Percentiles rank a stretch among this genome's conserved stretches.
These are phyloP conservation scores for Antechinus flavipes DNA, from an alignment of 2,113 vertebrate genomes.

Conservation along the genomic window DNA sequence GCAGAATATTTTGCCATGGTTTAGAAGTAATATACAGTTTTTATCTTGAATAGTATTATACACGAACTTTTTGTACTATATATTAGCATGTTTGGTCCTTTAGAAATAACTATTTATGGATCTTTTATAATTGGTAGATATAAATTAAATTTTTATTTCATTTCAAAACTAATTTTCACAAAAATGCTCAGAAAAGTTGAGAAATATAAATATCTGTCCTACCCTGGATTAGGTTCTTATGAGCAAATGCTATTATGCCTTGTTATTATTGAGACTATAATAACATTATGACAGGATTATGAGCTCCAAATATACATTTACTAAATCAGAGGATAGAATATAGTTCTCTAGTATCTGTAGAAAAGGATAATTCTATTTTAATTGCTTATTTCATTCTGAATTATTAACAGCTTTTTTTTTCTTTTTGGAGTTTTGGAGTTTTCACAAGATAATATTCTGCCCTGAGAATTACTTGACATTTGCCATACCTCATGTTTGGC, in stretches of 20 bases:
- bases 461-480: slow-evolving; percentile 52
- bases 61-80: slow-evolving; percentile 12
- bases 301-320: slow-evolving; percentile 65
- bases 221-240: background rate
- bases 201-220: slow-evolving; percentile 26
- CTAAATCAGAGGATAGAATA: slow-evolving; percentile 54
- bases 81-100: slow-evolving; percentile 2
- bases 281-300: background rate
- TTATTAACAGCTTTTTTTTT: slow-evolving; percentile 28
- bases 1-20: background rate
- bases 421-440: slow-evolving; percentile 65
- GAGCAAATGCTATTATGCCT: background rate
- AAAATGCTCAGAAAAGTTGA: slow-evolving; percentile 46
- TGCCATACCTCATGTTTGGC: slow-evolving; percentile 51
- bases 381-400: slow-evolving; percentile 67
- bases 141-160: background rate
- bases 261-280: slow-evolving; percentile 44
- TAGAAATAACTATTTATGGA: slow-evolving; percentile 9
- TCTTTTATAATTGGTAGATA: background rate
- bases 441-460: slow-evolving; percentile 70
- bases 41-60: background rate
- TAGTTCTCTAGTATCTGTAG: slow-evolving; percentile 52
- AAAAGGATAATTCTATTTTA: slow-evolving; percentile 59
- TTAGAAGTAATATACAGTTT: background rate
- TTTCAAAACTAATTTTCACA: background rate